Evolutionary conservation across 2,113 vertebrate species (phyloP).

Genomic region (Cottus gobio): DNA sequence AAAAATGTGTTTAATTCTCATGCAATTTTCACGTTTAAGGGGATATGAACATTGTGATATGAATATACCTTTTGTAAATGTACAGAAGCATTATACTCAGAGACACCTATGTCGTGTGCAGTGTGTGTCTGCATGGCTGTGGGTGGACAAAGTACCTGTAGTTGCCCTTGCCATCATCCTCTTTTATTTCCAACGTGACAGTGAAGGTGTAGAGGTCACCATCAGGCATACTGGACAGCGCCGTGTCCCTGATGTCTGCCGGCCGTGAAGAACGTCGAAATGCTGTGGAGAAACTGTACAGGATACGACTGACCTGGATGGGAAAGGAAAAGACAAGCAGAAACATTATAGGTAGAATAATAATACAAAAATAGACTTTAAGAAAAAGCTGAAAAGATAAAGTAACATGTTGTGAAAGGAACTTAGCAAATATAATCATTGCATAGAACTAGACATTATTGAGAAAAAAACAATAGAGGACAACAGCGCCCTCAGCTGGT

Average conservation of each 20-base stretch:
- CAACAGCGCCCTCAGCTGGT: constrained; percentile 63
- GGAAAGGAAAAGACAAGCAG: background rate
- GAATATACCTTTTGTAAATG: background rate
- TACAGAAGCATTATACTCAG: background rate
- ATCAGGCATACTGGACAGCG: constrained; percentile 86
- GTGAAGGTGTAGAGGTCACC: constrained; percentile 94
- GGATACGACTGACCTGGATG: constrained; percentile 93
- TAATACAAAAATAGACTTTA: background rate
- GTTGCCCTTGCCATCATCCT: constrained; percentile 98
- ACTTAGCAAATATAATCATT: background rate
- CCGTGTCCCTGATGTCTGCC: constrained; percentile 86
- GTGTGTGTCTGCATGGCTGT: background rate
- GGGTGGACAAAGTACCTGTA: constrained; percentile 85
- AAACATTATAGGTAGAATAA: background rate
- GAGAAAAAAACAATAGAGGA: background rate
- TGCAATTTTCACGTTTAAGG: background rate
- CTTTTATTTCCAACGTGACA: constrained; percentile 94
- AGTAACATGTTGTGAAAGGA: background rate
- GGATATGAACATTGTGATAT: background rate
- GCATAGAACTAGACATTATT: background rate
- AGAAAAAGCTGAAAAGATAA: background rate
- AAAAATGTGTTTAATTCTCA: background rate
- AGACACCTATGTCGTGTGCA: background rate
- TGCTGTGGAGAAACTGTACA: constrained; percentile 96
- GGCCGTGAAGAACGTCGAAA: constrained; percentile 94